Percentiles rank a stretch among this genome's conserved stretches.
phyloP scores from a whole-genome alignment of 2,113 vertebrate genomes.

The pig (Sus scrofa) region DNA sequence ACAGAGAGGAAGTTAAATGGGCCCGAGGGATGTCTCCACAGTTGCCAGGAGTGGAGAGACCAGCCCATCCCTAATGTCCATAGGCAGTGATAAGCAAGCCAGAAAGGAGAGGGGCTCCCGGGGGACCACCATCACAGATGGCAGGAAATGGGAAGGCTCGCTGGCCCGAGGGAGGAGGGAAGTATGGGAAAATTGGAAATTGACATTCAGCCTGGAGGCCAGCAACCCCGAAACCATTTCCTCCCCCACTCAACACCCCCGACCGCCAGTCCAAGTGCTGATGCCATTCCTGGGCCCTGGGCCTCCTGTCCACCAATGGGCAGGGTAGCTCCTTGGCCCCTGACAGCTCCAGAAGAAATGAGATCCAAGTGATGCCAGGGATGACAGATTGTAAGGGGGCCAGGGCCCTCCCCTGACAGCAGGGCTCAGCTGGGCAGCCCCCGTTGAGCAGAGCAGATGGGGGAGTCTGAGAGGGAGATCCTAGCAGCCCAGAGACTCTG shows the following conservation, averaged over 20 bases:
- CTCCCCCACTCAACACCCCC: rapidly evolving
- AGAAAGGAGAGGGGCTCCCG: conserved; percentile 58
- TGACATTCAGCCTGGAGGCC: neutral
- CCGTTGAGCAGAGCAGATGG: conserved; percentile 64
- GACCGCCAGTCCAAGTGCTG: neutral
- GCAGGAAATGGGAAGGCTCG: conserved; percentile 42
- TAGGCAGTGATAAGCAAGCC: conserved; percentile 18
- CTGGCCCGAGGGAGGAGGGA: neutral
- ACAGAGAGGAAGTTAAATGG: neutral
- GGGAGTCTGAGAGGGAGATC: conserved; percentile 50
- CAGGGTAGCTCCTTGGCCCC: neutral
- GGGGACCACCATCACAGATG: conserved; percentile 46
- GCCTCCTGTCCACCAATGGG: conserved; percentile 11
- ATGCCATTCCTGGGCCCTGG: neutral
- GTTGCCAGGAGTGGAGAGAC: neutral
- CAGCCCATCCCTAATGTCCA: neutral
- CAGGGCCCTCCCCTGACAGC: conserved; percentile 50
- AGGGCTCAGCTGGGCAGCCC: conserved; percentile 64
- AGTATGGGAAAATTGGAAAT: neutral
- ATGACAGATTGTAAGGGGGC: conserved; percentile 72
- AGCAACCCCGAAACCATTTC: neutral
- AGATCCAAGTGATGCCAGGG: conserved; percentile 64
- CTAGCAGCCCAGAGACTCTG: conserved; percentile 45
- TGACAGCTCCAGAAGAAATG: conserved; percentile 56
- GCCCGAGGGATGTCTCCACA: neutral